Evolutionary conservation across 2,888 invertebrate genomes (phyloP).

Genomic region (Pemphredon lugubris): DNA sequence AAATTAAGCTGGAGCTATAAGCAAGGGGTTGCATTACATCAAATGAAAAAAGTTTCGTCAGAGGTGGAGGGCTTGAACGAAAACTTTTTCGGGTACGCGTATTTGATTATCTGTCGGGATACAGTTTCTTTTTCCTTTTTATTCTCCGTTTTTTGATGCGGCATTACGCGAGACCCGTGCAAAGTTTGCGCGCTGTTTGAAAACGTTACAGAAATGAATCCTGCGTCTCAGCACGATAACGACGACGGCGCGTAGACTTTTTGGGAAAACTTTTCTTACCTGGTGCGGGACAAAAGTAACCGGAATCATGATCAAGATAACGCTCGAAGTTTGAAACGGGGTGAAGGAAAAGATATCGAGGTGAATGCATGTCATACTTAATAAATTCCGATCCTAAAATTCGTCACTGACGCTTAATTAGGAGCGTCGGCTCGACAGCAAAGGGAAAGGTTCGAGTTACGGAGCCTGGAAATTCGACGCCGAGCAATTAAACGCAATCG

Average conservation of each 20-base stretch:
- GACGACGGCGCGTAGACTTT: neutral
- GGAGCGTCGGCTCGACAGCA: no score
- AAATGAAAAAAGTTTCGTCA: conserved; percentile 56
- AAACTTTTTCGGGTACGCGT: conserved; percentile 35
- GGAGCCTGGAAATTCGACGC: conserved; percentile 31
- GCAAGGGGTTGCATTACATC: conserved; percentile 38
- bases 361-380: no score
- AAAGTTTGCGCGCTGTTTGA: neutral
- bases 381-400: no score
- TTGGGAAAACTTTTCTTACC: neutral
- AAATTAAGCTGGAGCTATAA: conserved; percentile 33
- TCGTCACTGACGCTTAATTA: no score
- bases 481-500: conserved; percentile 24
- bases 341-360: no score
- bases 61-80: conserved; percentile 4
- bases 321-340: neutral
- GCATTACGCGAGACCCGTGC: conserved; percentile 21
- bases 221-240: conserved; percentile 16
- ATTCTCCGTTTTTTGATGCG: neutral
- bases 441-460: conserved; percentile 22
- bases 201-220: conserved; percentile 6
- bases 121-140: conserved; percentile 2
- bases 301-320: neutral
- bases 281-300: no score
- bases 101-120: conserved; percentile 55